Percentiles rank a stretch among this genome's conserved stretches.
Evolutionary conservation across 35 echinoderm and acorn worm species (phyloP).

Genomic region (Amphiura filiformis): DNA sequence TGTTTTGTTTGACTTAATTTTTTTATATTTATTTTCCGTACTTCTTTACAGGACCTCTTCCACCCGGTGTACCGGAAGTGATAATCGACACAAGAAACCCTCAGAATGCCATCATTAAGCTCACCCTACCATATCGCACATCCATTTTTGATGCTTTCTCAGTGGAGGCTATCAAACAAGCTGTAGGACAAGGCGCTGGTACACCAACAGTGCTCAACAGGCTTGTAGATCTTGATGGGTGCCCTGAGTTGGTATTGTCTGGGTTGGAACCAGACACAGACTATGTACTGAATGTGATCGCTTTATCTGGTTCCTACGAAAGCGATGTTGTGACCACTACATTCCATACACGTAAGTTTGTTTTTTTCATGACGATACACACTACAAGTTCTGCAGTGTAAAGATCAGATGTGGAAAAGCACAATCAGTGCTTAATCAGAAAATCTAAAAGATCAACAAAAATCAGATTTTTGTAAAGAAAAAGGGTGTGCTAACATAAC

Average conservation of each 20-base stretch:
- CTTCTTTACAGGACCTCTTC: slow-evolving; percentile 23
- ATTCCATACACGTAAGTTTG: neutral
- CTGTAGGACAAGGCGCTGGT: slow-evolving; percentile 13
- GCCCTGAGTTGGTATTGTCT: slow-evolving; percentile 39
- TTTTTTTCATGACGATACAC: no score
- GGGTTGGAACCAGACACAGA: slow-evolving; percentile 43
- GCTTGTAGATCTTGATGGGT: slow-evolving; percentile 28
- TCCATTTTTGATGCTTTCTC: neutral
- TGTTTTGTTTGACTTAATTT: neutral
- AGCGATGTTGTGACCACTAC: slow-evolving; percentile 1
- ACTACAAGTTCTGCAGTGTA: no score
- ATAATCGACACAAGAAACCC: neutral
- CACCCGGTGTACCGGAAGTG: neutral
- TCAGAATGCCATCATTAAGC: neutral
- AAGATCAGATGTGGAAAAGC: no score
- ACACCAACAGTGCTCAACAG: slow-evolving; percentile 34
- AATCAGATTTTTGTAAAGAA: no score
- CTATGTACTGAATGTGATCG: slow-evolving; percentile 30
- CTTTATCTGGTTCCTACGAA: neutral
- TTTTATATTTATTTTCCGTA: neutral
- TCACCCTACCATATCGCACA: neutral
- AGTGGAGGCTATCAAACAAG: neutral
- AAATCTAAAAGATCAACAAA: no score
- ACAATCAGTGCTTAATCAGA: no score
- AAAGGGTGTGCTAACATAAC: no score